Evolutionary conservation across 2,888 invertebrate genomes (phyloP).

Genomic region (Hymenopus coronatus): DNA sequence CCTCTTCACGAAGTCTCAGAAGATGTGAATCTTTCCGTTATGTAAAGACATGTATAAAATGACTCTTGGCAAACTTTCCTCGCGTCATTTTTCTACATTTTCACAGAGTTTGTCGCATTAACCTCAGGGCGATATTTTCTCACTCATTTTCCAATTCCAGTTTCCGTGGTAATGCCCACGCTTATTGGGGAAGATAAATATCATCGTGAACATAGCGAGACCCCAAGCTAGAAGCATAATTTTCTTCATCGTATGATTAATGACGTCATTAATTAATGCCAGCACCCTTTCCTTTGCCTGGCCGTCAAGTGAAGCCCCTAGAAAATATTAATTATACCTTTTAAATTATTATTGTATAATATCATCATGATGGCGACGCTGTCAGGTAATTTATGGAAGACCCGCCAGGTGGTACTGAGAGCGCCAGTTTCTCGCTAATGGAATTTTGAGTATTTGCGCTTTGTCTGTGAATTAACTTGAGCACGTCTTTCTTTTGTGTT

Average conservation of each 20-base stretch:
- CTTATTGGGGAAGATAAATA: background rate
- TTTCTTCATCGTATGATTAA: conserved; percentile 7
- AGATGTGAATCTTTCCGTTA: too few species aligned
- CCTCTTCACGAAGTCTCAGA: too few species aligned
- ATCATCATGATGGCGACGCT: background rate
- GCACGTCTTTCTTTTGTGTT: background rate
- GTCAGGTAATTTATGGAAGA: background rate
- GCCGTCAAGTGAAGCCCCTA: background rate
- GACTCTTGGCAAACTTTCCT: too few species aligned
- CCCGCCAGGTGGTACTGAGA: background rate
- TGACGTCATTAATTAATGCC: conserved; percentile 8
- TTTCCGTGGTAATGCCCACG: too few species aligned
- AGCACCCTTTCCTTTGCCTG: background rate
- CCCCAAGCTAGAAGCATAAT: background rate
- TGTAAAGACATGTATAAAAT: too few species aligned
- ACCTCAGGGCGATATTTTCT: background rate
- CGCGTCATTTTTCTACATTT: too few species aligned
- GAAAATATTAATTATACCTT: background rate
- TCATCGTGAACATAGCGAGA: background rate
- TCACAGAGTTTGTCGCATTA: background rate
- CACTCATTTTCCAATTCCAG: background rate
- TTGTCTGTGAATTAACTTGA: background rate
- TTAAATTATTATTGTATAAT: background rate
- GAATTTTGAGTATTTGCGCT: background rate
- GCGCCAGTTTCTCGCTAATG: background rate